Conservation (phyloP, 2,888 invertebrate genomes). For the Trypoxylon attenuatum region DNA sequence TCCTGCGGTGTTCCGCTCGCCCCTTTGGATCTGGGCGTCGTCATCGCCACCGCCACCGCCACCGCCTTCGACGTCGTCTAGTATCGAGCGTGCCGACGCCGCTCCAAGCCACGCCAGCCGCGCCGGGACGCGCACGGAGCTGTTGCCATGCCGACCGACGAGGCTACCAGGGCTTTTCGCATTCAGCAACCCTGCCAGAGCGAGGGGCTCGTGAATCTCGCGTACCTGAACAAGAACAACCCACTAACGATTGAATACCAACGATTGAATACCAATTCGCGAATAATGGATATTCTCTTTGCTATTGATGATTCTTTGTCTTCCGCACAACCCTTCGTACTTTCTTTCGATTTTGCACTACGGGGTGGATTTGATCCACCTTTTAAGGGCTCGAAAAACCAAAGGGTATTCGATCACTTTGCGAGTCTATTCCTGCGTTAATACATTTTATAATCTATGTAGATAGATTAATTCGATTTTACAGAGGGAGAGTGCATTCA, state of each 20-base stretch:
- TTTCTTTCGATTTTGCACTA: no score
- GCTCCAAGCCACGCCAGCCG: no score
- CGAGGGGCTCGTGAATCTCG: conserved; percentile 43
- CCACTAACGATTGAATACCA: neutral
- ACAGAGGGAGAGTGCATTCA: no score
- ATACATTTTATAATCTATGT: no score
- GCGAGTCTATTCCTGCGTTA: no score
- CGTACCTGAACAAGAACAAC: conserved; percentile 42
- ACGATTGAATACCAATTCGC: no score
- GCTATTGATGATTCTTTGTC: no score
- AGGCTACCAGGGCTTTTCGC: conserved; percentile 65
- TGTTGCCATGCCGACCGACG: conserved; percentile 74
- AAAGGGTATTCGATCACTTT: no score
- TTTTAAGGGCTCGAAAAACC: no score
- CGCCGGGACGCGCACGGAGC: conserved; percentile 72
- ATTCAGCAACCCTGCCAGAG: conserved; percentile 43
- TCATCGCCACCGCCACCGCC: conserved; percentile 37
- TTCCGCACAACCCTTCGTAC: no score
- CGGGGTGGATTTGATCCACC: conserved; percentile 26
- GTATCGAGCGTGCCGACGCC: conserved; percentile 74
- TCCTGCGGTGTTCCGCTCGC: neutral
- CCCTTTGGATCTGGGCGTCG: conserved; percentile 49
- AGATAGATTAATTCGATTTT: no score
- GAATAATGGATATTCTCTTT: no score
- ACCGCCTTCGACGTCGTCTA: conserved; percentile 69